Conservation (phyloP, 2,113 vertebrate species). For the Trochalopteron elliotii region DNA sequence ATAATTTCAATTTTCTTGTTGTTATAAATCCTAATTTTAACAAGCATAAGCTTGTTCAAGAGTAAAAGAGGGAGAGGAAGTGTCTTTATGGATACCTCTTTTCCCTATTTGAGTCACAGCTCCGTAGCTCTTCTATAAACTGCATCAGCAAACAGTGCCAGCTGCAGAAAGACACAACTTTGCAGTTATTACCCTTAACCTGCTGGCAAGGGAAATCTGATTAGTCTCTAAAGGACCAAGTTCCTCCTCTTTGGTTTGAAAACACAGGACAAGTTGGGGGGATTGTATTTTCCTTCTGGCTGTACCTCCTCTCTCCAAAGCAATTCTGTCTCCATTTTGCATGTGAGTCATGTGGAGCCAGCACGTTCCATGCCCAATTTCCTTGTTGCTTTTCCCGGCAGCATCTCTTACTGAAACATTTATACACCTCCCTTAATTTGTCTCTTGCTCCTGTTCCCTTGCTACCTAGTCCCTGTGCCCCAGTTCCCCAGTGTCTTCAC, state of each 20-base stretch:
- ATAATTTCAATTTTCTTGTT: neutral
- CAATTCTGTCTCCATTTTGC: neutral
- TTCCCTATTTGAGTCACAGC: neutral
- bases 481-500: neutral
- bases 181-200: neutral
- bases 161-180: neutral
- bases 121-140: neutral
- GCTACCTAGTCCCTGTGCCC: neutral
- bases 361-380: neutral
- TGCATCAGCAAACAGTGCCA: neutral
- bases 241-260: neutral
- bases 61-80: neutral
- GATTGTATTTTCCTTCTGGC: neutral
- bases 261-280: neutral
- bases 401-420: neutral
- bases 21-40: neutral
- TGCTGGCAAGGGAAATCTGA: neutral
- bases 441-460: neutral
- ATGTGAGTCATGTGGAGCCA: neutral
- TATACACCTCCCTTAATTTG: neutral
- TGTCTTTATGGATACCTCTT: neutral
- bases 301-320: neutral
- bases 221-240: neutral
- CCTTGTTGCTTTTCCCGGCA: neutral
- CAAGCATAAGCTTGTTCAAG: neutral